Percentiles rank a stretch among this genome's conserved stretches.
phyloP scores from a whole-genome alignment of 2,888 invertebrate species.

The Cephus rjabovi region DNA sequence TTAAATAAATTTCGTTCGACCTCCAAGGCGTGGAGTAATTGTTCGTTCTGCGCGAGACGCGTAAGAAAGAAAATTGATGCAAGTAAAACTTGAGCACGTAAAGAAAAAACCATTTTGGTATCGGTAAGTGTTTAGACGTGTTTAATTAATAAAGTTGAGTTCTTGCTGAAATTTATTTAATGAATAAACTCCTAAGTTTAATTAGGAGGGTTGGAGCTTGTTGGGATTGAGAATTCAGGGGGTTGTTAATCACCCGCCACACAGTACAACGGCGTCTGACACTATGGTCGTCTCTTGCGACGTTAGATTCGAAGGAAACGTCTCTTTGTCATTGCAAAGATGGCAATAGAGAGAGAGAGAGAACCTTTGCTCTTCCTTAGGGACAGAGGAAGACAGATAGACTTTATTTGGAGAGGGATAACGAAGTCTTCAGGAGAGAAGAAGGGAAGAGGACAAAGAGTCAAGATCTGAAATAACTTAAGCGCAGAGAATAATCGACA shows the following conservation, averaged over 20 bases:
- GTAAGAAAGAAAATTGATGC: neutral
- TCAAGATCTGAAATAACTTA: neutral
- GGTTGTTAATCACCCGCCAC: neutral
- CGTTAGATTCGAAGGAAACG: neutral
- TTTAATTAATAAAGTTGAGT: constrained; percentile 31
- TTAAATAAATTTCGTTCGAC: neutral
- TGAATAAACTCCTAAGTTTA: constrained; percentile 24
- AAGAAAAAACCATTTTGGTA: neutral
- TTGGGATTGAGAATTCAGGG: neutral
- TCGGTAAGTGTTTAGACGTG: constrained; percentile 13
- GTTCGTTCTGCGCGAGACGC: neutral
- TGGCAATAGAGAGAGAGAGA: neutral
- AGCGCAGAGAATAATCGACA: neutral
- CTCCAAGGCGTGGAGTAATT: neutral
- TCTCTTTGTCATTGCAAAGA: constrained; percentile 4
- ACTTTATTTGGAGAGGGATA: constrained; percentile 12
- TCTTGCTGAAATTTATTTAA: neutral
- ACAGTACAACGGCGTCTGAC: neutral
- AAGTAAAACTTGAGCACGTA: neutral
- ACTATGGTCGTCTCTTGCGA: neutral
- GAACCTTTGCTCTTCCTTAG: too few species aligned
- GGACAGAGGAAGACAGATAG: too few species aligned
- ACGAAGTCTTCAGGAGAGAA: constrained; percentile 15
- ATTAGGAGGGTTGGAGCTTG: constrained; percentile 14
- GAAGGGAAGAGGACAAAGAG: neutral